These are phyloP conservation scores for Corythucha ciliata DNA, from an alignment of 2,888 invertebrate genomes.

Conservation along the genomic window DNA sequence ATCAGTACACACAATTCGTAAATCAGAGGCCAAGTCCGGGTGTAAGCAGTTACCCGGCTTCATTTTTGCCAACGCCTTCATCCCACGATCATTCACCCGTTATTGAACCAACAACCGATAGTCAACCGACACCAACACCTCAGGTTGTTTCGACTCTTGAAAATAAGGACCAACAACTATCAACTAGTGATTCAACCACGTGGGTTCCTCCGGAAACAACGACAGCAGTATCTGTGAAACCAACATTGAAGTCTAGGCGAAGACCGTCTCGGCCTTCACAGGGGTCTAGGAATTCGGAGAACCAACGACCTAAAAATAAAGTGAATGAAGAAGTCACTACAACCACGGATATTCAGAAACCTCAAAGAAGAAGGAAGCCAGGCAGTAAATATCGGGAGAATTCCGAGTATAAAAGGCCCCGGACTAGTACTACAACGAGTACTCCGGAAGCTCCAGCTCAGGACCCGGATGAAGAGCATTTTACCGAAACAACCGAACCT, in stretches of 20 bases:
- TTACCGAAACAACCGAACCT: constrained; percentile 18
- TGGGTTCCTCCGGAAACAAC: constrained; percentile 21
- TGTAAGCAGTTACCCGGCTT: constrained; percentile 21
- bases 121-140: constrained; percentile 16
- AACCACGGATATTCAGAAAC: constrained; percentile 19
- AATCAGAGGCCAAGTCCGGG: constrained; percentile 18
- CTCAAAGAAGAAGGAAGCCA: constrained; percentile 26
- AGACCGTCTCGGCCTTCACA: constrained; percentile 24
- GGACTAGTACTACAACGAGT: constrained; percentile 26
- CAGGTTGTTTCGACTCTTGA: constrained; percentile 21
- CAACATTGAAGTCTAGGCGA: constrained; percentile 18
- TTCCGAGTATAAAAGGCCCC: constrained; percentile 20
- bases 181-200: constrained; percentile 15
- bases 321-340: constrained; percentile 18
- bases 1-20: constrained; percentile 16
- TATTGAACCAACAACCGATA: constrained; percentile 23
- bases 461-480: constrained; percentile 13
- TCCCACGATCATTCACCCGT: constrained; percentile 26
- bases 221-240: constrained; percentile 9
- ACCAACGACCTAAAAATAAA: constrained; percentile 14
- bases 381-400: constrained; percentile 21
- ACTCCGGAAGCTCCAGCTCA: constrained; percentile 18
- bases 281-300: constrained; percentile 8
- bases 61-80: constrained; percentile 32
- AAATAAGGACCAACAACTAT: constrained; percentile 15